A percentile compares a stretch with the other conserved stretches of the same genome.
Conservation (phyloP, 2,113 vertebrate species). For the Polypterus senegalus region DNA sequence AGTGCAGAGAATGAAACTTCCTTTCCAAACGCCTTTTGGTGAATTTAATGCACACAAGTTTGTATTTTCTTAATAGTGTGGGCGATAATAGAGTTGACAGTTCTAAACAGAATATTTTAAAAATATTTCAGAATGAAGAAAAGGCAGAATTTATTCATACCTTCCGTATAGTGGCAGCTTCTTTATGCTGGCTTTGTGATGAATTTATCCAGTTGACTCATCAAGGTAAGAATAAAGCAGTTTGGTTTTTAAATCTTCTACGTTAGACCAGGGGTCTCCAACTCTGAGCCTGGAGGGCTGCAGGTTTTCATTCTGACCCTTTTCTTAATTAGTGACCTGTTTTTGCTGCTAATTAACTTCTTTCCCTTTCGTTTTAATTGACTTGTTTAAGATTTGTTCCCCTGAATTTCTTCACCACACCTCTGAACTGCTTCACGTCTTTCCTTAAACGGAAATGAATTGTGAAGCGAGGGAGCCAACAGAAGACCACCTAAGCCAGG, state of each 20-base stretch:
- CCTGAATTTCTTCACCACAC: neutral
- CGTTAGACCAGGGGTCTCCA: neutral
- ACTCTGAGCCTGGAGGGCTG: neutral
- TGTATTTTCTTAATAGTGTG: too few species aligned
- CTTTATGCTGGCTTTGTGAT: conserved; percentile 62
- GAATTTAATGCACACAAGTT: too few species aligned
- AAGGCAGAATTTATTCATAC: conserved; percentile 45
- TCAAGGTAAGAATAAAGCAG: conserved; percentile 46
- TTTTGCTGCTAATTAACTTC: neutral
- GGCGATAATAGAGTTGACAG: too few species aligned
- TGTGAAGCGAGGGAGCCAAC: too few species aligned
- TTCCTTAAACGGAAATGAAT: too few species aligned
- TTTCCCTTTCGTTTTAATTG: neutral
- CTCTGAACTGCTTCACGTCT: too few species aligned
- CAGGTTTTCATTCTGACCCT: neutral
- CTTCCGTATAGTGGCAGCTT: conserved; percentile 64
- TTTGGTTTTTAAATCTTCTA: neutral
- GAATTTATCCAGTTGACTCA: conserved; percentile 52
- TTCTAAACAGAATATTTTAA: too few species aligned
- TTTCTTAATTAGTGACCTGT: neutral
- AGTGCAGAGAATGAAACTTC: too few species aligned
- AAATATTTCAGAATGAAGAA: conserved; percentile 50
- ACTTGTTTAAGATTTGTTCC: neutral
- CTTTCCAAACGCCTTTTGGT: too few species aligned
- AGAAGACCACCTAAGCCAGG: too few species aligned